Base-by-base conservation (phyloP, 1,140 invertebrate species). In the Neoseiulus cucumeris region DNA sequence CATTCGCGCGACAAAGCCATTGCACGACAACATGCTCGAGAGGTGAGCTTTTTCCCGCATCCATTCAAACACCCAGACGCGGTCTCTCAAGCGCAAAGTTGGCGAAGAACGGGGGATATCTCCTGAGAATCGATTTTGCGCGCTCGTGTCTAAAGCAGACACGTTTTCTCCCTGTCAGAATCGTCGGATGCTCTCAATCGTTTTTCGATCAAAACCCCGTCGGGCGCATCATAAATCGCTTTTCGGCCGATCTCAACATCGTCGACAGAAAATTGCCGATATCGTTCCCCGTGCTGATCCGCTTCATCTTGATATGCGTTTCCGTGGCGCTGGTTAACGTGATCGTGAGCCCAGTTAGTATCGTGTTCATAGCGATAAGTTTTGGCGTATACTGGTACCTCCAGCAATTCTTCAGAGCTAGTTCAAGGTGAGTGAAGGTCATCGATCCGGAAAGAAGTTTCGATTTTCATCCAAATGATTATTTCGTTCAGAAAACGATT, bases 241-340 rank as follows among this genome's bases (percentile, higher is more conserved):
- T 80, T 68, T 74, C 77, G 22, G 75, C 74, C 30, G 93, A 98
- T 72, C 84, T 87, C 0, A 91, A 91, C 73, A 87, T 87, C 0
- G 81, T 93, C 7, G 93, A 98, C 12, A 74, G 87, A 85, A 87
- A 87, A 83, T 78, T 89, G 39, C 82, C 84, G 9, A 84, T 82
- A 41, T 82, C 85, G 1, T 80, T 87, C 64, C 84, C 85, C 70
- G 79, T 85, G 33, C 78, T 87, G 70, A 76, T 83, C 17, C 84
- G 85, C 71, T 84, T 88, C 68, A 77, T 82, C 1, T 75, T 87
- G 22, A 75, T 87, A 1, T 87, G 86, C 70, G 73, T 80, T 1
- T 85, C 84, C 1, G 84, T 85, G 5, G 80, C 86, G 66, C 69
- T 86, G 12, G 82, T 88, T 9, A 87, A 87, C 75, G 79, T 81